phyloP scores from a whole-genome alignment of 2,888 invertebrate genomes.

The Cyclophora punctaria region DNA sequence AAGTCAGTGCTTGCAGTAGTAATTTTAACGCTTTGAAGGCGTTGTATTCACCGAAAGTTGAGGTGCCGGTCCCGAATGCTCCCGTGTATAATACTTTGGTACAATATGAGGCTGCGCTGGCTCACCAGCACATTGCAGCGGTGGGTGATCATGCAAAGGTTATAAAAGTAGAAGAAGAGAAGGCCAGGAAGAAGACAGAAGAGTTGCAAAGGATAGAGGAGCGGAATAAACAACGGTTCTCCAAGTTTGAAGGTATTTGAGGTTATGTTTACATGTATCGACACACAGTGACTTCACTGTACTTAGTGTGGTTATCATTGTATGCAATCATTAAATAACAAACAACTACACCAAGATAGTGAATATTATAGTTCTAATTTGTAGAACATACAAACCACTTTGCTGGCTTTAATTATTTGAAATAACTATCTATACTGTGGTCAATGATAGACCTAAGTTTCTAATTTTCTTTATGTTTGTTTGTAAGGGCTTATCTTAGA shows the following conservation, averaged over 20 bases:
- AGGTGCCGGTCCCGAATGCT: conserved; percentile 73
- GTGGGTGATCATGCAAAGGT: conserved; percentile 43
- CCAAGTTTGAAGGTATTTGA: conserved; percentile 55
- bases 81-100: conserved; percentile 80
- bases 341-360: too few species aligned
- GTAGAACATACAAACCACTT: too few species aligned
- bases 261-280: conserved; percentile 44
- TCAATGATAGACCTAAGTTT: too few species aligned
- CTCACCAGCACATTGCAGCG: conserved; percentile 30
- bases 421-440: too few species aligned
- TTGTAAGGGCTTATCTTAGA: too few species aligned
- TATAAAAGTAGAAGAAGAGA: conserved; percentile 46
- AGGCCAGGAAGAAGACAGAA: conserved; percentile 34
- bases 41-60: conserved; percentile 74
- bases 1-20: conserved; percentile 54
- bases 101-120: conserved; percentile 65
- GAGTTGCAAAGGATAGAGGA: conserved; percentile 40
- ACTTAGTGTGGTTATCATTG: too few species aligned
- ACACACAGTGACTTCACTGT: too few species aligned
- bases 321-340: too few species aligned
- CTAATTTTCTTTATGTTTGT: too few species aligned
- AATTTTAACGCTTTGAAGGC: conserved; percentile 82
- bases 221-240: conserved; percentile 57
- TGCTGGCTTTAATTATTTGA: too few species aligned
- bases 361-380: too few species aligned